Conservation (phyloP, 2,797 vertebrate genomes). For the Spinibarbus caldwelli region DNA sequence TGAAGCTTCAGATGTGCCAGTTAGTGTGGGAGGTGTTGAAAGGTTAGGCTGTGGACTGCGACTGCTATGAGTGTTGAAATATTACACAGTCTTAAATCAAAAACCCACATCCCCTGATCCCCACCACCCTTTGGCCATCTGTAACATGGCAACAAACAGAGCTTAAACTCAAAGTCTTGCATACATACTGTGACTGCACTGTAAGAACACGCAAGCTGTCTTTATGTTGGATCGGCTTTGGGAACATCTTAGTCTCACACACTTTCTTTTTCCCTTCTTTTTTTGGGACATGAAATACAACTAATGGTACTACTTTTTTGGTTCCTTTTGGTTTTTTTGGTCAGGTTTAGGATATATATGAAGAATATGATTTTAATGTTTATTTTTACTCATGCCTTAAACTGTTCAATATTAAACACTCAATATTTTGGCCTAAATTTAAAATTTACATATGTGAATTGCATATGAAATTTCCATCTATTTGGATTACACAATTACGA, state of each 20-base stretch:
- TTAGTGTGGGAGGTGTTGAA: slow-evolving; percentile 59
- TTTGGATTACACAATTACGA: too few species aligned
- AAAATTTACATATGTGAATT: too few species aligned
- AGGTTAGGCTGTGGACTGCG: slow-evolving; percentile 55
- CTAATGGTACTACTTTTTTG: too few species aligned
- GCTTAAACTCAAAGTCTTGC: slow-evolving; percentile 31
- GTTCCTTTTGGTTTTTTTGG: too few species aligned
- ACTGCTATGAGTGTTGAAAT: slow-evolving; percentile 56
- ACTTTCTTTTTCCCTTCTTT: background rate
- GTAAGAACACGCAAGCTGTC: slow-evolving; percentile 49
- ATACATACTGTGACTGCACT: slow-evolving; percentile 40
- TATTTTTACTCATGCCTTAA: too few species aligned
- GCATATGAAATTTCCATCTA: too few species aligned
- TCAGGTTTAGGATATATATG: too few species aligned
- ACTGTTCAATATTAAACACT: too few species aligned
- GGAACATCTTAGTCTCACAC: slow-evolving; percentile 30
- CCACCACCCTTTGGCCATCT: slow-evolving; percentile 51
- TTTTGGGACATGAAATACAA: too few species aligned
- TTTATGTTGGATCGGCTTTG: slow-evolving; percentile 36
- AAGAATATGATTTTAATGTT: too few species aligned
- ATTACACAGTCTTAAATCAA: slow-evolving; percentile 61
- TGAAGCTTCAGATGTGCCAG: slow-evolving; percentile 49
- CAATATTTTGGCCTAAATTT: too few species aligned
- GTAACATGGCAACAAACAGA: slow-evolving; percentile 47
- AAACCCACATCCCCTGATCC: slow-evolving; percentile 55